Percentiles rank a stretch among this genome's conserved stretches.
Conservation (phyloP, 2,797 vertebrate genomes). For the Manis crassicaudata region DNA sequence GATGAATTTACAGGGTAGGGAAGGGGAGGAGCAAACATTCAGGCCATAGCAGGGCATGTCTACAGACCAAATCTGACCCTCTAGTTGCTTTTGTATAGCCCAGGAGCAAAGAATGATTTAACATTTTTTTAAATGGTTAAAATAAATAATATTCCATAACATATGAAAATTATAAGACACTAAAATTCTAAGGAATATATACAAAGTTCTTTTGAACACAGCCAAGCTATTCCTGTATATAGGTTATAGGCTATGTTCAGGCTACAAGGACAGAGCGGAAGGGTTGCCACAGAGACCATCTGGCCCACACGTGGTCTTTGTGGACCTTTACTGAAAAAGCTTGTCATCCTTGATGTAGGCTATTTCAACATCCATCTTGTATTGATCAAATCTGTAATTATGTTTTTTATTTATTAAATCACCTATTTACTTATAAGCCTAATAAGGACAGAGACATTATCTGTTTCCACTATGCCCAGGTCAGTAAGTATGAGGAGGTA, state of each 20-base stretch:
- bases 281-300: background rate
- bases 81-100: background rate
- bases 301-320: background rate
- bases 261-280: background rate
- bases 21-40: background rate
- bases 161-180: background rate
- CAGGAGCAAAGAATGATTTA: background rate
- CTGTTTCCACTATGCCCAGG: background rate
- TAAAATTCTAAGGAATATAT: background rate
- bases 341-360: background rate
- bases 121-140: background rate
- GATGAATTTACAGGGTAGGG: background rate
- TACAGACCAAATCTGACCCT: background rate
- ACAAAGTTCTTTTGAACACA: background rate
- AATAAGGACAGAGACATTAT: background rate
- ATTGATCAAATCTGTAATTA: background rate
- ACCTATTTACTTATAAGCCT: background rate
- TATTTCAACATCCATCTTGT: background rate
- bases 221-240: background rate
- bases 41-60: background rate
- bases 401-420: background rate
- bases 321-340: background rate
- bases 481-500: background rate
- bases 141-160: background rate
- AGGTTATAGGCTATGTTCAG: background rate